Evolutionary conservation across 2,888 invertebrate genomes (phyloP).

Genomic region (Epiblema foenella): DNA sequence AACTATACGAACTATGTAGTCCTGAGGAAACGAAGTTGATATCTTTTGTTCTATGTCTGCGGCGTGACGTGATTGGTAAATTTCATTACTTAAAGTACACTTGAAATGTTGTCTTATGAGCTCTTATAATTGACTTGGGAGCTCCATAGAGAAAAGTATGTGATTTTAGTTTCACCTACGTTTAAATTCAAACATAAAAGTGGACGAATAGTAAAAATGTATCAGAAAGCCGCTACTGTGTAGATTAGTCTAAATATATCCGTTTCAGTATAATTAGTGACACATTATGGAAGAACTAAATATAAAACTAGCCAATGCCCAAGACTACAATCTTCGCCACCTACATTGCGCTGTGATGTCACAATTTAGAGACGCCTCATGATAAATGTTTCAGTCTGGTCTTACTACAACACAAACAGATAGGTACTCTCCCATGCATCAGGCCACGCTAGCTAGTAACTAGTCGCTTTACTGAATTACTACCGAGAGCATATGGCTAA

Average conservation of each 20-base stretch:
- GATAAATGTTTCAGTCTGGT: slow-evolving; percentile 11
- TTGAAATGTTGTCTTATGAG: too few species aligned
- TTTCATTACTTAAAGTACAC: too few species aligned
- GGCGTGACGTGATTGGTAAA: too few species aligned
- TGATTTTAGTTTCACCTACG: too few species aligned
- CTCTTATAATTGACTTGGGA: too few species aligned
- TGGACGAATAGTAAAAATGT: too few species aligned
- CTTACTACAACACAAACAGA: slow-evolving; percentile 8
- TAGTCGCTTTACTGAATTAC: not conserved
- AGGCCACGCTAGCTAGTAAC: not conserved
- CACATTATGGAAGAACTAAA: slow-evolving; percentile 34
- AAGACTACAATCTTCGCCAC: not conserved
- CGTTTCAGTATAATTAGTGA: slow-evolving; percentile 10
- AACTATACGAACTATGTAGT: too few species aligned
- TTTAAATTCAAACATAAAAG: too few species aligned
- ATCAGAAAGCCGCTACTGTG: slow-evolving; percentile 12
- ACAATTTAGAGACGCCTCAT: slow-evolving; percentile 1
- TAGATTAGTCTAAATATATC: slow-evolving; percentile 19
- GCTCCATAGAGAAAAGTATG: too few species aligned
- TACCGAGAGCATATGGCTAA: not conserved
- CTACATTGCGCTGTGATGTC: not conserved
- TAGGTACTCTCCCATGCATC: not conserved
- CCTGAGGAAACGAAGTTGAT: too few species aligned
- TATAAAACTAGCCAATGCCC: slow-evolving; percentile 24
- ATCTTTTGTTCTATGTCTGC: too few species aligned